A percentile compares a stretch with the other conserved stretches of the same genome.
Evolutionary conservation across 2,797 vertebrate genomes (phyloP).

Genomic region (Urocyon cinereoargenteus): DNA sequence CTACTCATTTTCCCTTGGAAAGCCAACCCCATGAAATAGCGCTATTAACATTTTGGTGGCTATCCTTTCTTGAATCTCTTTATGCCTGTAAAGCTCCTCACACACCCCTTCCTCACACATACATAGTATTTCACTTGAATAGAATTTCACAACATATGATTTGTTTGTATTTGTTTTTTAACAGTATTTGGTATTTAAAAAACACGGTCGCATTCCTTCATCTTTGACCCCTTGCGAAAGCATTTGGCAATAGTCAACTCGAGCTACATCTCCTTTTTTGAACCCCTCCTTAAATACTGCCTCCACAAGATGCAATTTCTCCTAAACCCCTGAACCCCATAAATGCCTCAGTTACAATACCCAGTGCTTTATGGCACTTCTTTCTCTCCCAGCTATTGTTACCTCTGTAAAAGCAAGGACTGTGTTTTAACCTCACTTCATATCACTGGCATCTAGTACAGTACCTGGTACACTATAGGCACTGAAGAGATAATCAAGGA

Average conservation of each 20-base stretch:
- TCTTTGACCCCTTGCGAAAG: not conserved
- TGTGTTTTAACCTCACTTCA: not conserved
- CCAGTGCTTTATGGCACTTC: not conserved
- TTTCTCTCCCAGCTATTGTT: not conserved
- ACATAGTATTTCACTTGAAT: not conserved
- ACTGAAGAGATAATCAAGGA: not conserved
- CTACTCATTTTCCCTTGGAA: not conserved
- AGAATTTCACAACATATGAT: not conserved
- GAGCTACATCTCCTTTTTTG: not conserved
- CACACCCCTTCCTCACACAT: not conserved
- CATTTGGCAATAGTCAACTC: not conserved
- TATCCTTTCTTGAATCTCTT: not conserved
- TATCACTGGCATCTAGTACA: not conserved
- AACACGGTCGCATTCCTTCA: not conserved
- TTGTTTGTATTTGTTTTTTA: not conserved
- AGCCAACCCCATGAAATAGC: not conserved
- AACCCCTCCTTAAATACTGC: not conserved
- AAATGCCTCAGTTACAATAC: not conserved
- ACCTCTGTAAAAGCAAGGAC: not conserved
- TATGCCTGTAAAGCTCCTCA: not conserved
- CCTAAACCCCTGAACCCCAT: not conserved
- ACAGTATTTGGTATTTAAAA: not conserved
- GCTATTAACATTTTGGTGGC: not conserved
- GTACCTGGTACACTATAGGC: not conserved
- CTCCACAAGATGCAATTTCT: not conserved